Evolutionary conservation across 2,113 vertebrate genomes (phyloP).

Genomic region (Nipponia nippon): DNA sequence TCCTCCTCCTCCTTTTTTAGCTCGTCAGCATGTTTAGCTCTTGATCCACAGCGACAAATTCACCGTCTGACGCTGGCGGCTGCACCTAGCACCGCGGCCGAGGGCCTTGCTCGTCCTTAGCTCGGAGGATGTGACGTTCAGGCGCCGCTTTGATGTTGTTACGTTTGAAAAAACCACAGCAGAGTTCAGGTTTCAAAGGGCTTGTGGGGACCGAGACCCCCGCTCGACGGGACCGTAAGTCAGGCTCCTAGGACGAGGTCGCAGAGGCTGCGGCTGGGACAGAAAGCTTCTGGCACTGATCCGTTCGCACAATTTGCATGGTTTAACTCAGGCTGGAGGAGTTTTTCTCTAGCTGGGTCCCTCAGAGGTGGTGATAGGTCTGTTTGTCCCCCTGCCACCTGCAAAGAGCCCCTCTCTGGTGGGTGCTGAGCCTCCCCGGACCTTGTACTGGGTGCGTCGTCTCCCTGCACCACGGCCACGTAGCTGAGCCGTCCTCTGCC

Average conservation of each 20-base stretch:
- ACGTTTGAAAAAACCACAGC: background rate
- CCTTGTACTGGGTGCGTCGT: accelerated
- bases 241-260: background rate
- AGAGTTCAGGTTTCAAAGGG: background rate
- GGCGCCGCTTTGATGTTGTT: accelerated
- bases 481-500: background rate
- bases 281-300: accelerated
- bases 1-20: background rate
- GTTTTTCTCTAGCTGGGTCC: background rate
- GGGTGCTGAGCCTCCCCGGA: background rate
- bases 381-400: background rate
- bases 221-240: accelerated
- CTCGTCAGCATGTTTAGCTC: background rate
- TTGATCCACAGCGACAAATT: background rate
- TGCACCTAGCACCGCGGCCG: background rate
- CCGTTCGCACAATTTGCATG: accelerated
- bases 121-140: background rate
- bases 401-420: background rate
- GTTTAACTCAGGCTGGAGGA: background rate
- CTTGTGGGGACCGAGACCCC: background rate
- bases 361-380: background rate
- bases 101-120: background rate
- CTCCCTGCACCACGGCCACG: accelerated
- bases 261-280: background rate
- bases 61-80: background rate